phyloP scores from a whole-genome alignment of 2,797 vertebrate species.

The Coilia nasus region DNA sequence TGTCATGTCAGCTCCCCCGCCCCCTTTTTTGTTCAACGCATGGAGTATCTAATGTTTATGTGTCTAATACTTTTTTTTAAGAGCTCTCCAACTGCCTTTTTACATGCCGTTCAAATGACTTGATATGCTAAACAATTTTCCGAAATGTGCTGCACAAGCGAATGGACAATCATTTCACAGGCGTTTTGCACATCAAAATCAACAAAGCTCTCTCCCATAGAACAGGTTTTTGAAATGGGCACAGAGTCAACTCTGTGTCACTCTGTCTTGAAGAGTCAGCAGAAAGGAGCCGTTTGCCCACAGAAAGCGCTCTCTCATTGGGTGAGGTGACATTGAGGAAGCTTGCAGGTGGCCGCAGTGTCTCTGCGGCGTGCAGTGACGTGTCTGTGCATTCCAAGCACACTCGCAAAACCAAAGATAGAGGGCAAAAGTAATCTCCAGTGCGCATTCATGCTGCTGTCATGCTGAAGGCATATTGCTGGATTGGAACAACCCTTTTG shows the following conservation, averaged over 20 bases:
- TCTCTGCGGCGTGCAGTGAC: slow-evolving; percentile 80
- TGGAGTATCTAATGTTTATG: not conserved
- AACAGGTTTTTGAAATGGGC: not conserved
- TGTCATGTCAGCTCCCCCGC: slow-evolving; percentile 12
- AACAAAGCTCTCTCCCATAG: not conserved
- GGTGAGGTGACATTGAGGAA: not conserved
- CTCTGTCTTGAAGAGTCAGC: not conserved
- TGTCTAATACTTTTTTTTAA: not conserved
- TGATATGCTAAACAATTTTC: not conserved
- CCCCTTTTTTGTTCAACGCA: not conserved
- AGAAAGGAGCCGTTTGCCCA: not conserved
- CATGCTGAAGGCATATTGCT: slow-evolving; percentile 13
- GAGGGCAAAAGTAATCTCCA: not conserved
- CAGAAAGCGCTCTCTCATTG: not conserved
- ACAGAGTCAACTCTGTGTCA: not conserved
- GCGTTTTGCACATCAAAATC: not conserved
- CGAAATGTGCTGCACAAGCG: not conserved
- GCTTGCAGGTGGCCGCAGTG: slow-evolving; percentile 69
- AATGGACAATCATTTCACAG: not conserved
- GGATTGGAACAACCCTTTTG: not conserved
- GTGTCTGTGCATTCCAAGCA: slow-evolving; percentile 86
- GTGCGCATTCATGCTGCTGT: slow-evolving; percentile 46
- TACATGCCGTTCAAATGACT: not conserved
- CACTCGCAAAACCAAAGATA: slow-evolving; percentile 3
- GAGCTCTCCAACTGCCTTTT: not conserved